Evolutionary conservation across 2,797 vertebrate species (phyloP).

Genomic region (Anniella stebbinsi): DNA sequence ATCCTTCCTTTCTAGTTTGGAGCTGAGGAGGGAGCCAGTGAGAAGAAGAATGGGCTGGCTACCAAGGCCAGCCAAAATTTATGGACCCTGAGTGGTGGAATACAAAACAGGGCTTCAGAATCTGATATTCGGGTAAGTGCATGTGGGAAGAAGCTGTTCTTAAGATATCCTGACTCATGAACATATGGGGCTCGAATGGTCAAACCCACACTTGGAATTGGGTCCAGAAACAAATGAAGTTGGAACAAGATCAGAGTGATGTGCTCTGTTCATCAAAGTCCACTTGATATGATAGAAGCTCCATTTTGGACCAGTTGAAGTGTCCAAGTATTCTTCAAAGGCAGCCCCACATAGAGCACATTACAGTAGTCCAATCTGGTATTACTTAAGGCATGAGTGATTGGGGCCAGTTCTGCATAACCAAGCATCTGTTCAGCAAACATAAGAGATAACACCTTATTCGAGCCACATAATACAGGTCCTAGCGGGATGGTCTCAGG

Average conservation of each 20-base stretch:
- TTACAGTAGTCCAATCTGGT: not conserved
- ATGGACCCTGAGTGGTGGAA: not conserved
- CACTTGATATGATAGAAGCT: not conserved
- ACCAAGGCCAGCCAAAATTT: not conserved
- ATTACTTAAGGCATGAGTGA: not conserved
- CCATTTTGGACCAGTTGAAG: not conserved
- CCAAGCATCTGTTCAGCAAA: constrained; percentile 34
- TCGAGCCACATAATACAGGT: constrained; percentile 22
- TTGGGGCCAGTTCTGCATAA: not conserved
- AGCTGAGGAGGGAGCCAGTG: not conserved
- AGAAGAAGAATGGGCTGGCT: not conserved
- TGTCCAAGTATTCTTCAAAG: not conserved
- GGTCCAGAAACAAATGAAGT: not conserved
- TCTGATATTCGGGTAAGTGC: not conserved
- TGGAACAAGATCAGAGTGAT: not conserved
- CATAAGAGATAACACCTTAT: not conserved
- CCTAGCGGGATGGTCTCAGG: constrained; percentile 6
- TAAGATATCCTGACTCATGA: not conserved
- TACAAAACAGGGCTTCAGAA: not conserved
- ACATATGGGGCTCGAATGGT: not conserved
- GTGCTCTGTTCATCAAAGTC: not conserved
- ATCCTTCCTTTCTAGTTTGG: not conserved
- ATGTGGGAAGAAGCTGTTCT: not conserved
- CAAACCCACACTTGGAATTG: not conserved
- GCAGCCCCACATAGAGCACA: not conserved